Evolutionary conservation across 2,888 invertebrate species (phyloP).

Genomic region (Andrena chrysosceles): DNA sequence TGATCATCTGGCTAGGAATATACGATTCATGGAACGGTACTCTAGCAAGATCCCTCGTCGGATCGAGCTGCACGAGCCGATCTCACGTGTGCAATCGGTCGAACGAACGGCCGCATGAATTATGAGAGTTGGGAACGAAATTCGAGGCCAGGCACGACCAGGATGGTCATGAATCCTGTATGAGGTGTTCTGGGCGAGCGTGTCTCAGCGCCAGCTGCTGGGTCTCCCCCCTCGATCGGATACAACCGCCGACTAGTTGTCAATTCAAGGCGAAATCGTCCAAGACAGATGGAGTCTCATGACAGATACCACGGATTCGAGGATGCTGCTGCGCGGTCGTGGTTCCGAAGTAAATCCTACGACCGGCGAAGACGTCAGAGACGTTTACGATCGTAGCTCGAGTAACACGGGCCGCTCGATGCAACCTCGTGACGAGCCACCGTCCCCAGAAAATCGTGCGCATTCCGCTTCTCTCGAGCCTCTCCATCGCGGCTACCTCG

Average conservation of each 20-base stretch:
- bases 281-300: constrained; percentile 33
- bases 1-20: not conserved
- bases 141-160: not conserved
- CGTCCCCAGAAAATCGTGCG: not conserved
- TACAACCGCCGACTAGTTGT: constrained; percentile 35
- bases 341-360: constrained; percentile 8
- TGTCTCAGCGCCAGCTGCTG: constrained; percentile 39
- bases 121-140: not conserved
- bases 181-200: constrained; percentile 5
- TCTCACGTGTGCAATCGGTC: not conserved
- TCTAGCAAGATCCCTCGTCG: not conserved
- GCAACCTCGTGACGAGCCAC: not conserved
- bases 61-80: not conserved
- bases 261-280: constrained; percentile 47
- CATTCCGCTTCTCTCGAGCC: not conserved
- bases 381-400: not conserved
- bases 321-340: not conserved
- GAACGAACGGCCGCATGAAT: constrained; percentile 12
- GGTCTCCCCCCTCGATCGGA: constrained; percentile 6
- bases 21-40: not conserved
- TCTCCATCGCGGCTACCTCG: not conserved
- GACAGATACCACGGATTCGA: not conserved
- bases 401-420: not conserved
- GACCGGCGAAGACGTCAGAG: not conserved
- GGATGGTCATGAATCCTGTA: constrained; percentile 41